These are phyloP conservation scores for Fistularia tabacaria DNA, from an alignment of 2,797 vertebrate species.

Conservation along the genomic window DNA sequence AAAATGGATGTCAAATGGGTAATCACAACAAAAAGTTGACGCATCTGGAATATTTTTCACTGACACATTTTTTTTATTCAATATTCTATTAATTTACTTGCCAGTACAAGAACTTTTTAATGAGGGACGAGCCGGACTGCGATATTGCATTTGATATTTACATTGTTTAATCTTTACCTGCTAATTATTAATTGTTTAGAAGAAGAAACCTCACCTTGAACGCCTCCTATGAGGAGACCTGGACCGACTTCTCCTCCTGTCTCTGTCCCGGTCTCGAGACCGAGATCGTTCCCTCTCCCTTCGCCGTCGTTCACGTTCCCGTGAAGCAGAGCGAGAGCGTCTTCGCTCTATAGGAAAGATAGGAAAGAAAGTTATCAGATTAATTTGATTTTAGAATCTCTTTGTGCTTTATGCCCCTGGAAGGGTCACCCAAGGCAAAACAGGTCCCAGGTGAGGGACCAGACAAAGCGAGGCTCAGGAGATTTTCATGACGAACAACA, in stretches of 20 bases:
- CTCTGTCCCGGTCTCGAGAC: constrained; percentile 84
- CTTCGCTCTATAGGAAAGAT: constrained; percentile 77
- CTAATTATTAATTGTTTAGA: background rate
- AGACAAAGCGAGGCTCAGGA: no score
- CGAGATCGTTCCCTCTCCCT: constrained; percentile 85
- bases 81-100: no score
- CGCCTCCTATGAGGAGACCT: constrained; percentile 87
- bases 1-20: constrained; percentile 34
- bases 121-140: background rate
- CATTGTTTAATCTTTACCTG: no score
- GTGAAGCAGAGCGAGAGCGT: constrained; percentile 84
- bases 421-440: no score
- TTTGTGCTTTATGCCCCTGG: no score
- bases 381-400: no score
- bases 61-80: no score
- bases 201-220: constrained; percentile 75
- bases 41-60: no score
- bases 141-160: background rate
- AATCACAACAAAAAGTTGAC: constrained; percentile 22
- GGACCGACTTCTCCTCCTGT: constrained; percentile 83
- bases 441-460: no score
- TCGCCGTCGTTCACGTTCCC: constrained; percentile 85
- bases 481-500: no score
- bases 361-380: no score
- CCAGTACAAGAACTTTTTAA: background rate